phyloP scores from a whole-genome alignment of 2,113 vertebrate genomes.

The Pygoscelis adeliae region DNA sequence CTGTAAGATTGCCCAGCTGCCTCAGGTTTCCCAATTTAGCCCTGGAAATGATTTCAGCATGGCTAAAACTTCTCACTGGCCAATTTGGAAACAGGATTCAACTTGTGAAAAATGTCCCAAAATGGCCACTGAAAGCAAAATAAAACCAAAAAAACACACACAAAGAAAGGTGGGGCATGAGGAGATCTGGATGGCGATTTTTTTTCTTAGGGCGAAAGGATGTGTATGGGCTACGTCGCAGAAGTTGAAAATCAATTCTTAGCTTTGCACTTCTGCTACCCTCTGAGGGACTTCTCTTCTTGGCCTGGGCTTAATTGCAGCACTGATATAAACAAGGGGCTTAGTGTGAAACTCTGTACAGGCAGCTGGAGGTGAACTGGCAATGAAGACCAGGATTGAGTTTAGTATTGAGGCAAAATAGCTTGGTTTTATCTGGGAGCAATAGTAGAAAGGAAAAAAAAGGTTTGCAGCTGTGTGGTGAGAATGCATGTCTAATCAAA shows the following conservation, averaged over 20 bases:
- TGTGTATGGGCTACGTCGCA: not conserved
- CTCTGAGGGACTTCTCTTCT: constrained; percentile 88
- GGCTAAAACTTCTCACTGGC: constrained; percentile 74
- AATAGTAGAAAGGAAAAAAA: constrained; percentile 69
- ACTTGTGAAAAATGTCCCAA: constrained; percentile 71
- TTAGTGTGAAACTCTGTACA: constrained; percentile 86
- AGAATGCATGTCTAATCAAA: constrained; percentile 70
- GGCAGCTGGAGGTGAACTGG: constrained; percentile 86
- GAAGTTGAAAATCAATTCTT: constrained; percentile 81
- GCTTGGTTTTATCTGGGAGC: constrained; percentile 78
- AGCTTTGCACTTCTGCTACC: constrained; percentile 88
- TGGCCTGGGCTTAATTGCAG: constrained; percentile 86
- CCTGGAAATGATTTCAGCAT: constrained; percentile 83
- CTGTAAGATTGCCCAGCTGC: constrained; percentile 78
- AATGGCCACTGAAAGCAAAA: constrained; percentile 71
- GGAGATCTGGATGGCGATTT: not conserved
- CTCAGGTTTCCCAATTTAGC: constrained; percentile 79
- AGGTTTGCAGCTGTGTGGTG: constrained; percentile 57
- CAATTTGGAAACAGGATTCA: constrained; percentile 73
- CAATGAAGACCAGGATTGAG: constrained; percentile 79
- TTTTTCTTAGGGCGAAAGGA: not conserved
- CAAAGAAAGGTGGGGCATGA: not conserved
- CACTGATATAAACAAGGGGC: constrained; percentile 90
- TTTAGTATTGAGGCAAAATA: constrained; percentile 75
- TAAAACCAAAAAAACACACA: not conserved